These are phyloP conservation scores for Eulithis prunata DNA, from an alignment of 2,888 invertebrate species.

Conservation along the genomic window DNA sequence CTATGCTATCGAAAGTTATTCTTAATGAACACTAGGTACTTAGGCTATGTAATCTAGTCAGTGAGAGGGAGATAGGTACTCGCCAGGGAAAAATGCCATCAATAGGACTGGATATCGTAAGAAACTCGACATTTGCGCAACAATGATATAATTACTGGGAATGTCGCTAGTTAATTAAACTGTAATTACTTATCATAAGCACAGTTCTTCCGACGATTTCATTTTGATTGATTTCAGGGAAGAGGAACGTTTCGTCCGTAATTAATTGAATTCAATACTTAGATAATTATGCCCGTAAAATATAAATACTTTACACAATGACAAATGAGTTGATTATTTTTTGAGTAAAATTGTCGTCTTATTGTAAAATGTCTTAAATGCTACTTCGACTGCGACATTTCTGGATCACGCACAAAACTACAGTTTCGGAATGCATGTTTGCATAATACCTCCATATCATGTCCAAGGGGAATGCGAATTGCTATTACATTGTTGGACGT, in stretches of 20 bases:
- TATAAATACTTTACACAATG: no score
- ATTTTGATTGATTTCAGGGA: constrained; percentile 19
- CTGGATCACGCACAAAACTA: constrained; percentile 11
- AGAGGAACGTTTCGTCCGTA: constrained; percentile 4
- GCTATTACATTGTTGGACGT: constrained; percentile 43
- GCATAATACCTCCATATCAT: constrained; percentile 29
- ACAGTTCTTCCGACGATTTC: constrained; percentile 29
- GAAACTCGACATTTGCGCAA: constrained; percentile 33
- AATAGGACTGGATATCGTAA: constrained; percentile 21
- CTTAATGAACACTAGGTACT: neutral
- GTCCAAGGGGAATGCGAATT: constrained; percentile 34
- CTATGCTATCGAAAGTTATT: no score
- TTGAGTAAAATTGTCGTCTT: neutral
- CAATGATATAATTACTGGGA: constrained; percentile 37
- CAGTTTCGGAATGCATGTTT: constrained; percentile 22
- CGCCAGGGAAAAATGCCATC: constrained; percentile 18
- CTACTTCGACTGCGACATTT: neutral
- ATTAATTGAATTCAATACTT: neutral
- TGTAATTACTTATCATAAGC: constrained; percentile 29
- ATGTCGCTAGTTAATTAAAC: constrained; percentile 31
- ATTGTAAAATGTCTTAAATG: neutral
- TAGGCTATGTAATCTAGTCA: neutral
- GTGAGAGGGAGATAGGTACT: neutral
- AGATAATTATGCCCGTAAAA: no score
- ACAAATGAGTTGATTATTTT: neutral